phyloP scores from a whole-genome alignment of 1,140 invertebrate genomes.

The Micrasema minimum region DNA sequence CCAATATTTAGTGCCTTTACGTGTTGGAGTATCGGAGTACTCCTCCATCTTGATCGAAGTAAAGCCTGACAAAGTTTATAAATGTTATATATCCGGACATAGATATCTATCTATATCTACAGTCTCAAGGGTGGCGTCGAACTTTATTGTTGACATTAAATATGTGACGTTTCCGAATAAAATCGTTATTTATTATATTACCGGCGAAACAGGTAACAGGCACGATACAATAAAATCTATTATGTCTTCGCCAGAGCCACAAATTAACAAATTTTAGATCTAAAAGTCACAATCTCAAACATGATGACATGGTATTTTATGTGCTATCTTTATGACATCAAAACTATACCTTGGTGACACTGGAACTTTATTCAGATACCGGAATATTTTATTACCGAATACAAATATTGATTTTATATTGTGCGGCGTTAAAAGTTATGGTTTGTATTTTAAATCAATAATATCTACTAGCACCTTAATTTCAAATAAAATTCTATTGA shows the following conservation, averaged over 20 bases:
- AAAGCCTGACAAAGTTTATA: slow-evolving; percentile 32
- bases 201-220: slow-evolving; percentile 31
- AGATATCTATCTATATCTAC: slow-evolving; percentile 30
- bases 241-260: slow-evolving; percentile 28
- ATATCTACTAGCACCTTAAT: too few relatives aligned
- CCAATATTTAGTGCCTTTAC: slow-evolving; percentile 33
- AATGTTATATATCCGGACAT: slow-evolving; percentile 26
- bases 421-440: slow-evolving; percentile 11
- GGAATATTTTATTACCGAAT: slow-evolving; percentile 18
- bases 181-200: slow-evolving; percentile 39
- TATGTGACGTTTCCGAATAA: slow-evolving; percentile 39
- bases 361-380: slow-evolving; percentile 16
- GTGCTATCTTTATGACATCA: slow-evolving; percentile 35
- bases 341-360: slow-evolving; percentile 27
- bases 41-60: slow-evolving; percentile 28
- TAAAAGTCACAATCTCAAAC: slow-evolving; percentile 21
- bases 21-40: slow-evolving; percentile 32
- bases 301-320: slow-evolving; percentile 33
- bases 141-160: slow-evolving; percentile 43
- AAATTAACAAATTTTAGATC: slow-evolving; percentile 23
- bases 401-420: slow-evolving; percentile 27
- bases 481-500: too few relatives aligned
- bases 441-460: too few relatives aligned
- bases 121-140: slow-evolving; percentile 23
- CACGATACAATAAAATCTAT: slow-evolving; percentile 35